These are phyloP conservation scores for Beaufortia kweichowensis DNA, from an alignment of 2,113 vertebrate genomes.

Conservation along the genomic window DNA sequence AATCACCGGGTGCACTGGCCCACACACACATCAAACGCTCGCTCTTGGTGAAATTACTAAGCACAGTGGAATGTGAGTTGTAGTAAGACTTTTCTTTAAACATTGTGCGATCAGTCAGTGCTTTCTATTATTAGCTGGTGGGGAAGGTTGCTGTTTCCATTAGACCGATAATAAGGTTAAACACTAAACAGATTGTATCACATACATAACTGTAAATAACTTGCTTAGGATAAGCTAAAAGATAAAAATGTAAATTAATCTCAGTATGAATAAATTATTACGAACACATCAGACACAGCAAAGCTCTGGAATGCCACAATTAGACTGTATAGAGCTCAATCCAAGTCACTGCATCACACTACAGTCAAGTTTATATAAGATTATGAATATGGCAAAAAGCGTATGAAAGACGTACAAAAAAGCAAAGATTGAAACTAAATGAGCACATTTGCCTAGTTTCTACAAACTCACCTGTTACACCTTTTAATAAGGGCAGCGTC, in stretches of 20 bases:
- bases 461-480: constrained; percentile 51
- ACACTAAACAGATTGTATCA: constrained; percentile 37
- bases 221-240: too few relatives aligned
- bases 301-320: not conserved
- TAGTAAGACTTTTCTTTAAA: constrained; percentile 14
- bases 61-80: constrained; percentile 41
- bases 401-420: not conserved
- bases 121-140: constrained; percentile 25
- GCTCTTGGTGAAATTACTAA: constrained; percentile 8
- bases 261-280: constrained; percentile 15
- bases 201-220: too few relatives aligned
- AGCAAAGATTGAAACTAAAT: not conserved
- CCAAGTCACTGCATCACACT: not conserved
- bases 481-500: constrained; percentile 43
- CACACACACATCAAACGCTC: not conserved
- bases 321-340: not conserved
- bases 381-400: not conserved
- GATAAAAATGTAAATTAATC: constrained; percentile 16
- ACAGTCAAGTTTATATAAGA: not conserved
- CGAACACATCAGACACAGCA: not conserved
- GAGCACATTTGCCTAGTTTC: not conserved
- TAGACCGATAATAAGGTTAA: not conserved
- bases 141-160: constrained; percentile 24
- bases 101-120: constrained; percentile 14
- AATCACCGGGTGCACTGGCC: not conserved